Percentiles rank a stretch among this genome's conserved stretches.
These are phyloP conservation scores for Camponotus fellah DNA, from an alignment of 2,888 invertebrate species.

Conservation along the genomic window DNA sequence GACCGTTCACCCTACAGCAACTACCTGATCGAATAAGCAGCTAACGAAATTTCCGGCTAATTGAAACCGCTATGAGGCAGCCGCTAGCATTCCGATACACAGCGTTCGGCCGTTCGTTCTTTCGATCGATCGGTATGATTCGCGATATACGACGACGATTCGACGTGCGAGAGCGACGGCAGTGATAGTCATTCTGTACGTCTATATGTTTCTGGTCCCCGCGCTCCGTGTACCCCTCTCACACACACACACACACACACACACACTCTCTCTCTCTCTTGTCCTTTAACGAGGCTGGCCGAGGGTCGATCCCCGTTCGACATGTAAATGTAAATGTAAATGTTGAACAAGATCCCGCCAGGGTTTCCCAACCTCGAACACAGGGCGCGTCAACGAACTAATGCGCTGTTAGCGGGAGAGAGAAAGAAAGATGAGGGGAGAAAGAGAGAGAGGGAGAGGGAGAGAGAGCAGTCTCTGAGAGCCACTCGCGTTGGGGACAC, in stretches of 20 bases:
- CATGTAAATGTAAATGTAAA: constrained; percentile 84
- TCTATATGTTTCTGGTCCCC: constrained; percentile 44
- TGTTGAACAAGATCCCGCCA: constrained; percentile 79
- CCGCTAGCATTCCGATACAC: constrained; percentile 53
- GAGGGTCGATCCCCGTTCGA: constrained; percentile 82
- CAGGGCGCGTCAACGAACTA: neutral
- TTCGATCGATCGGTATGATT: constrained; percentile 77
- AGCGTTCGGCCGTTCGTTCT: constrained; percentile 61
- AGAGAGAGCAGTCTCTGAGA: constrained; percentile 62
- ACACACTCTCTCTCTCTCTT: constrained; percentile 39
- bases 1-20: constrained; percentile 56
- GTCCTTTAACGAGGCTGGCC: constrained; percentile 77
- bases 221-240: constrained; percentile 34
- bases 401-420: neutral
- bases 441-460: constrained; percentile 16
- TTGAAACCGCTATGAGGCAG: constrained; percentile 54
- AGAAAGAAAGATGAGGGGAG: constrained; percentile 12
- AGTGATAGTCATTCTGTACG: constrained; percentile 70
- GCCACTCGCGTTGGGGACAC: constrained; percentile 67
- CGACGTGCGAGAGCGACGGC: constrained; percentile 60
- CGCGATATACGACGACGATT: constrained; percentile 63
- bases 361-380: constrained; percentile 71
- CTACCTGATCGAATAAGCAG: constrained; percentile 57
- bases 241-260: neutral
- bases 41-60: constrained; percentile 57